phyloP scores from a whole-genome alignment of 2,113 vertebrate species.

The Gallinago undulata region DNA sequence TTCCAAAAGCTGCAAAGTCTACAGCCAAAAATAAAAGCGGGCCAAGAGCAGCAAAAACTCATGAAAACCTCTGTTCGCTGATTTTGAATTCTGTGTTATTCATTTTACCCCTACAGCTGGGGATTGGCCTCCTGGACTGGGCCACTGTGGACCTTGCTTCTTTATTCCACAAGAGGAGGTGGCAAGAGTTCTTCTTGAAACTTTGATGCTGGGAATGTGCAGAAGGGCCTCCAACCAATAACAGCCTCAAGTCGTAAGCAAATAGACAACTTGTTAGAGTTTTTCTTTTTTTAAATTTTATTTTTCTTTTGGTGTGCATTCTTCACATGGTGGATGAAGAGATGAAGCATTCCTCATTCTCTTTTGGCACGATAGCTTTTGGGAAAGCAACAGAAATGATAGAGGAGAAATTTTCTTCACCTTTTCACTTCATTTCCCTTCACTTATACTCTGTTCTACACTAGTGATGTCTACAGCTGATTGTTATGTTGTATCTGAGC shows the following conservation, averaged over 20 bases:
- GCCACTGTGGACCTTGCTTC: rapidly evolving
- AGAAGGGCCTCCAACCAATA: not conserved
- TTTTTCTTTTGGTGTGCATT: not conserved
- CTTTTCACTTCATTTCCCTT: not conserved
- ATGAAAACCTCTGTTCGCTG: not conserved
- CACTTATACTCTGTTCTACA: not conserved
- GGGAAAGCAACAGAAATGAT: not conserved
- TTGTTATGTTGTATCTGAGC: not conserved
- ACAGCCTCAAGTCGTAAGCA: not conserved
- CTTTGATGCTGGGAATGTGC: not conserved
- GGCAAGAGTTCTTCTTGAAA: not conserved
- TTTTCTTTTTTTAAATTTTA: no score
- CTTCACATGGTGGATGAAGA: not conserved
- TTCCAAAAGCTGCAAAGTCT: not conserved
- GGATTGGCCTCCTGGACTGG: not conserved
- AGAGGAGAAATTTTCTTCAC: not conserved
- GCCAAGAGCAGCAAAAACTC: not conserved
- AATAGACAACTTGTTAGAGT: not conserved
- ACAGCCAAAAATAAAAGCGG: not conserved
- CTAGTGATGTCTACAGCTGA: not conserved
- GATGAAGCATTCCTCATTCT: not conserved
- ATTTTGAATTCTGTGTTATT: not conserved
- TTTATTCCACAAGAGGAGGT: not conserved
- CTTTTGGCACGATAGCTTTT: not conserved
- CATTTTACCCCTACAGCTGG: not conserved